A percentile compares a stretch with the other conserved stretches of the same genome.
Conservation (phyloP, 2,888 invertebrate species). For the Lithophane ornitopus region DNA sequence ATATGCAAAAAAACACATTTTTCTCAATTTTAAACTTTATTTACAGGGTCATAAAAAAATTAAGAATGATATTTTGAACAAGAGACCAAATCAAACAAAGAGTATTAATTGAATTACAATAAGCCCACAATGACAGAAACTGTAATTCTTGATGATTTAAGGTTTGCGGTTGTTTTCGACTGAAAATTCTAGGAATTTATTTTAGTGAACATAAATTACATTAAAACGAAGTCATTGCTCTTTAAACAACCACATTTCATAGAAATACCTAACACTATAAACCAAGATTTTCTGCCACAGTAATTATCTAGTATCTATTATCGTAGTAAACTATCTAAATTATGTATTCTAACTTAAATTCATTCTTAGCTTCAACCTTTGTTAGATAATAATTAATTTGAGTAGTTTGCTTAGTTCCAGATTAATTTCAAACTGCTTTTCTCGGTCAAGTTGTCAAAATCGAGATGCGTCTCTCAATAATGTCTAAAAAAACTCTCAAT, state of each 20-base stretch:
- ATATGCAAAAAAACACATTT: too few relatives aligned
- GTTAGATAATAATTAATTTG: slow-evolving; percentile 15
- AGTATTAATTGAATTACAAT: slow-evolving; percentile 8
- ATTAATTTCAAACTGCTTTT: neutral
- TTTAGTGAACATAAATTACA: slow-evolving; percentile 17
- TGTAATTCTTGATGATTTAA: neutral
- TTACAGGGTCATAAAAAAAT: neutral
- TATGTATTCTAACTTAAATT: slow-evolving; percentile 9
- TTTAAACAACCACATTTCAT: slow-evolving; percentile 8
- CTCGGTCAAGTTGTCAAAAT: neutral
- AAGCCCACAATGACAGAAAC: neutral
- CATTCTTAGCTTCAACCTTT: neutral
- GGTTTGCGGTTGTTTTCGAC: slow-evolving; percentile 7
- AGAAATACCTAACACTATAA: slow-evolving; percentile 4
- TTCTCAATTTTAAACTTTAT: neutral
- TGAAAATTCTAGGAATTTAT: slow-evolving; percentile 18
- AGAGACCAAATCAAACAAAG: neutral
- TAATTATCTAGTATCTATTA: too few relatives aligned
- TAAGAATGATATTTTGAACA: neutral
- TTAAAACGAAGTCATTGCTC: neutral
- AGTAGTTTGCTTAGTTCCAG: slow-evolving; percentile 5
- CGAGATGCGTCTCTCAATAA: too few relatives aligned
- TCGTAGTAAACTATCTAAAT: slow-evolving; percentile 4
- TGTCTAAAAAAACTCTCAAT: too few relatives aligned
- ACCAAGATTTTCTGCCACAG: slow-evolving; percentile 13